Evolutionary conservation across 2,797 vertebrate species (phyloP), one percentile per base, ranked within the genome.

Genomic region (Philypnodon macrostomus): DNA sequence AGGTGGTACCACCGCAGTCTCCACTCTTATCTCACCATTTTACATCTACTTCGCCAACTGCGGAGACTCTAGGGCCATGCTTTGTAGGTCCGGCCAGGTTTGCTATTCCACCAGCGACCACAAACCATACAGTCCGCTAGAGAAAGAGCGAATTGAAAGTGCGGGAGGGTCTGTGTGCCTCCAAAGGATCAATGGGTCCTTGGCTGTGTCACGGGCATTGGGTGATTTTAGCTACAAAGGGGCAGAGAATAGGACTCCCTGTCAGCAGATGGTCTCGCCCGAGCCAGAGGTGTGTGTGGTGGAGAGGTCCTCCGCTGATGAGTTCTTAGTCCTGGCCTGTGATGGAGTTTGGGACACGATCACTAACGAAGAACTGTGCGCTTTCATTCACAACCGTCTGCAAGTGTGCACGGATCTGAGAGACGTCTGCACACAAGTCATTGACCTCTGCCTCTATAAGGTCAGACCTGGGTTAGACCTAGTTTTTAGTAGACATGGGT

Each of bases 161-260:
- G 91, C 91, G 0, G 91, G 91, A 0, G 92, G 92, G 54, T 83
- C 89, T 0, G 89, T 93, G 45, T 81, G 76, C 51, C 50, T 90
- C 65, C 88, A 92, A 39, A 79, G 90, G 2, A 85, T 93, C 70
- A 90, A 93, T 2, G 91, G 92, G 41, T 93, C 92, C 2, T 63
- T 93, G 81, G 92, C 92, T 0, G 90, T 93, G 31, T 95, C 91
- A 4, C 85, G 90, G 0, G 91, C 90, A 0, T 78, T 94, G 56
- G 92, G 92, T 0, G 91, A 93, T 73, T 94, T 93, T 60, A 83
- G 85, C 75, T 92, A 90, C 84, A 93, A 94, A 82, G 88, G 85
- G 3, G 90, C 78, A 0, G 88, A 90, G 46, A 90, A 91, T 85
- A 72, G 90, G 18, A 59, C 75, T 0, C 76, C 87, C 2, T 75